Evolutionary conservation across 2,888 invertebrate genomes (phyloP).

Genomic region (Drosophila sordidula): DNA sequence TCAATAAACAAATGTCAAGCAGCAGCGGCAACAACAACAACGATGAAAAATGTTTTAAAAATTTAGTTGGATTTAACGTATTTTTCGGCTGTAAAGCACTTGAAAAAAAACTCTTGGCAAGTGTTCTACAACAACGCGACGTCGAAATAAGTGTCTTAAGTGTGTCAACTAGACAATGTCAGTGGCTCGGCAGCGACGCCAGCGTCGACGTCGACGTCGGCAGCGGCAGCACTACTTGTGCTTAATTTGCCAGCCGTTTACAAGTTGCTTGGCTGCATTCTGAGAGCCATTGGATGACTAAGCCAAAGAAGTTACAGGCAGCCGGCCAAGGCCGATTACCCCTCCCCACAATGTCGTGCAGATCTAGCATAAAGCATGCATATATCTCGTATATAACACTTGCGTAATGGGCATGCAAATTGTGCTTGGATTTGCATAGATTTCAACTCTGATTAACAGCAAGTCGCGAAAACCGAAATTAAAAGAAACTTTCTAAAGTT

Average conservation of each 20-base stretch:
- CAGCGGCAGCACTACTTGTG: constrained; percentile 57
- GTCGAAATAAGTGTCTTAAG: constrained; percentile 75
- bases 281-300: constrained; percentile 70
- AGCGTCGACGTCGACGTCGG: constrained; percentile 20
- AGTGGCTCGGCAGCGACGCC: constrained; percentile 49
- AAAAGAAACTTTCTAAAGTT: constrained; percentile 67
- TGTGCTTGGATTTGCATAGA: constrained; percentile 67
- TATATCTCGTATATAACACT: constrained; percentile 33
- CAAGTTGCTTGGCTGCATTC: constrained; percentile 77
- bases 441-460: constrained; percentile 63
- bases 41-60: constrained; percentile 1
- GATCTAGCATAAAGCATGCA: constrained; percentile 17
- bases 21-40: constrained; percentile 1
- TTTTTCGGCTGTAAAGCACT: constrained; percentile 60
- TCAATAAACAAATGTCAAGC: constrained; percentile 56
- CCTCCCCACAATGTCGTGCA: constrained; percentile 50
- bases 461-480: constrained; percentile 50
- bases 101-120: constrained; percentile 55
- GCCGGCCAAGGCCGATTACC: constrained; percentile 65
- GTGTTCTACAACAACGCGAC: constrained; percentile 56
- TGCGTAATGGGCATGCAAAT: constrained; percentile 54
- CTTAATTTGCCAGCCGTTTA: constrained; percentile 74
- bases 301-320: constrained; percentile 74
- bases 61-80: constrained; percentile 11
- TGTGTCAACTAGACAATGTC: constrained; percentile 81